Evolutionary conservation across 2,113 vertebrate genomes (phyloP).

Genomic region (Lethenteron camtschaticum): DNA sequence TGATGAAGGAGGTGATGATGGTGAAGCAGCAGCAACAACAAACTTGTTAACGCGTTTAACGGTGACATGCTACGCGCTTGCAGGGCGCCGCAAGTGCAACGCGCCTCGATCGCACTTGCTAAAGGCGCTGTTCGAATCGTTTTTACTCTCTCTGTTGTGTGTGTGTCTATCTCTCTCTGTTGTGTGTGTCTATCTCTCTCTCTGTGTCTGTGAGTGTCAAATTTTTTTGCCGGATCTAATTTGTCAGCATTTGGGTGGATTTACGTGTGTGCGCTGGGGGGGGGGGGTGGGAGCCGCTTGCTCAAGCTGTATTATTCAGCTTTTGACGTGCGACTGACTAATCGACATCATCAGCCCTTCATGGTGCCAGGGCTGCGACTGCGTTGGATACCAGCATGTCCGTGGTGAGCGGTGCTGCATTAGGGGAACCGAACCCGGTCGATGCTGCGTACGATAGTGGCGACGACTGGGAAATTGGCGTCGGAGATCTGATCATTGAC

Average conservation of each 20-base stretch:
- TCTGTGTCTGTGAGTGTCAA: background rate
- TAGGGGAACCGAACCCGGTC: constrained; percentile 99
- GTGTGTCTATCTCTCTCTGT: background rate
- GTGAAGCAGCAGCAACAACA: too few relatives aligned
- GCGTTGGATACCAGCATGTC: constrained; percentile 3
- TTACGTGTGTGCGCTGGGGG: too few relatives aligned
- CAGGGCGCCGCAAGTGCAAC: too few relatives aligned
- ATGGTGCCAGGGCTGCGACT: constrained; percentile 4
- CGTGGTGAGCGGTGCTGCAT: constrained; percentile 80
- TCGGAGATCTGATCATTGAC: constrained; percentile 99
- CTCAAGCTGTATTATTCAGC: too few relatives aligned
- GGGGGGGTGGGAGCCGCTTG: too few relatives aligned
- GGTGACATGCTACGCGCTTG: too few relatives aligned
- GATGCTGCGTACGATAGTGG: constrained; percentile 91
- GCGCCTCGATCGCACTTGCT: too few relatives aligned
- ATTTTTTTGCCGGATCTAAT: background rate
- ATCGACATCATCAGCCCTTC: background rate
- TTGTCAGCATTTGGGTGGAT: too few relatives aligned
- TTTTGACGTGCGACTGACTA: background rate
- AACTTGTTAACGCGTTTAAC: too few relatives aligned
- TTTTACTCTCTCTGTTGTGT: background rate
- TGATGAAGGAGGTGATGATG: too few relatives aligned
- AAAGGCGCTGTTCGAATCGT: too few relatives aligned
- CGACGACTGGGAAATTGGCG: constrained; percentile 99
- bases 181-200: background rate